Evolutionary conservation across 2,888 invertebrate species (phyloP).

Genomic region (Leptinotarsa peninsularis): DNA sequence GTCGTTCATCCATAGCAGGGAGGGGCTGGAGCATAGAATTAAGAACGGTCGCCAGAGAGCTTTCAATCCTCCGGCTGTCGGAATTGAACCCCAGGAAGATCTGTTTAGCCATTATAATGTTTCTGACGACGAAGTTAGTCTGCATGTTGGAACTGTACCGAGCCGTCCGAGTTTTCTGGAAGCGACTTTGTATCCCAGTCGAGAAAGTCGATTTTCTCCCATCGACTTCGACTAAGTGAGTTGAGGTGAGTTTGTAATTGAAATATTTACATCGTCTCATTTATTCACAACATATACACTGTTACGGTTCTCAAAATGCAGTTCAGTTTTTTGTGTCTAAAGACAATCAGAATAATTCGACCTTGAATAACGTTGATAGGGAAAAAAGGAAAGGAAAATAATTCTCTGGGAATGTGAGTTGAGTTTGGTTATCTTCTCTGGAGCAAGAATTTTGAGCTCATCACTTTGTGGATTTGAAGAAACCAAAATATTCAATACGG

Average conservation of each 20-base stretch:
- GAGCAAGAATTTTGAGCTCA: no score
- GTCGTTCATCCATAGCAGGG: conserved; percentile 75
- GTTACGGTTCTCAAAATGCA: no score
- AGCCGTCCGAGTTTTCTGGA: conserved; percentile 51
- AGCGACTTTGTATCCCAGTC: conserved; percentile 52
- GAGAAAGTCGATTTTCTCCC: conserved; percentile 44
- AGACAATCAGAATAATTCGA: no score
- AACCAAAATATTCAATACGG: no score
- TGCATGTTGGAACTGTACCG: conserved; percentile 52
- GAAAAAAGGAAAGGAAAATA: no score
- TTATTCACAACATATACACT: no score
- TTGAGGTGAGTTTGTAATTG: neutral
- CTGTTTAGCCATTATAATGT: conserved; percentile 52
- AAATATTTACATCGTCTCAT: neutral
- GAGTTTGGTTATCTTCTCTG: no score
- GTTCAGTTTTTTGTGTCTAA: no score
- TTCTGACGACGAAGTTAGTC: conserved; percentile 56
- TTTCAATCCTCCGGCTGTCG: conserved; percentile 57
- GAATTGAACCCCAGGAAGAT: conserved; percentile 39
- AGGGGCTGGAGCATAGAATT: conserved; percentile 68
- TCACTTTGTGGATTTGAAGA: no score
- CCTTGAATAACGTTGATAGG: no score
- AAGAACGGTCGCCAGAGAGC: conserved; percentile 53
- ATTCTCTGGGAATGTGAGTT: no score
- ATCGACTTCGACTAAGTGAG: conserved; percentile 24